phyloP scores from a whole-genome alignment of 2,113 vertebrate species.

The Pelodiscus sinensis region DNA sequence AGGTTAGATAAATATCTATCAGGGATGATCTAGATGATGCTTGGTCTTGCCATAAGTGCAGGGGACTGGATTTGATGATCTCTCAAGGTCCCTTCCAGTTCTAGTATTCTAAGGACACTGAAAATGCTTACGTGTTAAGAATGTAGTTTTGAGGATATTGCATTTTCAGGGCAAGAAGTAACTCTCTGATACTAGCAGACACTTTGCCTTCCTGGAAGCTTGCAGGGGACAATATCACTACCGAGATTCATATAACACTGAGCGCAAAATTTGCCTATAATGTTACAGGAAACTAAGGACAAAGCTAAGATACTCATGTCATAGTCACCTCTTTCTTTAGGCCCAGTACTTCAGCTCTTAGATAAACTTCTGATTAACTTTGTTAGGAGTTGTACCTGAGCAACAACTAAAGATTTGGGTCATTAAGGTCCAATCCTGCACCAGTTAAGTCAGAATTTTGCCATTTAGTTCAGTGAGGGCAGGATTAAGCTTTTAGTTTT shows the following conservation, averaged over 20 bases:
- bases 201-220: neutral
- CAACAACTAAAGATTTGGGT: neutral
- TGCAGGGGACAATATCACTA: neutral
- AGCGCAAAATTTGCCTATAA: conserved; percentile 5
- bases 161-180: neutral
- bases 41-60: too few species aligned
- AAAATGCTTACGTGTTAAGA: neutral
- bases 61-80: too few species aligned
- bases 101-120: neutral
- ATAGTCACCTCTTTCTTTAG: conserved; percentile 33
- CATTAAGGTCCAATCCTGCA: neutral
- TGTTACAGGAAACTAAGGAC: conserved; percentile 24
- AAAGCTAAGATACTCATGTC: conserved; percentile 33
- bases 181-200: neutral
- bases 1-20: too few species aligned
- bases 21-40: too few species aligned
- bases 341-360: neutral
- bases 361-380: conserved; percentile 18
- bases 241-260: neutral
- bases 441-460: conserved; percentile 9
- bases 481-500: conserved; percentile 62
- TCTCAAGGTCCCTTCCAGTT: too few species aligned
- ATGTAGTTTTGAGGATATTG: neutral
- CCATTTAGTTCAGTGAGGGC: conserved; percentile 15
- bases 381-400: neutral